A percentile compares a stretch with the other conserved stretches of the same genome.
These are phyloP conservation scores for Natrix natrix DNA, from an alignment of 2,797 vertebrate genomes.

Conservation along the genomic window DNA sequence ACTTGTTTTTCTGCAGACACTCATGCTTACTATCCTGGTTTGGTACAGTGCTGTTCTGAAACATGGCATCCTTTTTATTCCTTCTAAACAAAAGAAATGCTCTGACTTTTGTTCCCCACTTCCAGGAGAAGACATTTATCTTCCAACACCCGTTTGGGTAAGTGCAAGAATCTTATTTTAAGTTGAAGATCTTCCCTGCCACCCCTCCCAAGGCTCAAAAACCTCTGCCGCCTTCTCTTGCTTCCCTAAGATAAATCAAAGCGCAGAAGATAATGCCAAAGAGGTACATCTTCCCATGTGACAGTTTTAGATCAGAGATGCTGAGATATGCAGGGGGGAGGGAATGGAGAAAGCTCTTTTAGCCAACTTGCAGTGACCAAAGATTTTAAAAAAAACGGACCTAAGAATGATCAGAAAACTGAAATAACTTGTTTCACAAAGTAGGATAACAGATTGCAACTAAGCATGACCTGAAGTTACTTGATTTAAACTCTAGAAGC, in stretches of 20 bases:
- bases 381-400: neutral
- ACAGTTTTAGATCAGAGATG: neutral
- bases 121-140: neutral
- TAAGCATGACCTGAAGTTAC: neutral
- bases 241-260: neutral
- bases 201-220: neutral
- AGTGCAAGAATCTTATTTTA: neutral
- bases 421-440: neutral
- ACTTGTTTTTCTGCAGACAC: neutral
- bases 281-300: neutral
- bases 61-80: neutral
- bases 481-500: neutral
- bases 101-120: neutral
- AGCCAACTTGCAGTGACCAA: neutral
- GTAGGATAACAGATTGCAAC: neutral
- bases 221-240: neutral
- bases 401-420: neutral
- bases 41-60: neutral
- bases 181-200: neutral
- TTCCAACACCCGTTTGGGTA: neutral
- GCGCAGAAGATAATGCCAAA: neutral
- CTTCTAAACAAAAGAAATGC: neutral
- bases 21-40: neutral
- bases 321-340: neutral
- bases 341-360: neutral